These are phyloP conservation scores for Drosophila pseudoananassae DNA, from an alignment of 1,140 invertebrate species.

Conservation along the genomic window DNA sequence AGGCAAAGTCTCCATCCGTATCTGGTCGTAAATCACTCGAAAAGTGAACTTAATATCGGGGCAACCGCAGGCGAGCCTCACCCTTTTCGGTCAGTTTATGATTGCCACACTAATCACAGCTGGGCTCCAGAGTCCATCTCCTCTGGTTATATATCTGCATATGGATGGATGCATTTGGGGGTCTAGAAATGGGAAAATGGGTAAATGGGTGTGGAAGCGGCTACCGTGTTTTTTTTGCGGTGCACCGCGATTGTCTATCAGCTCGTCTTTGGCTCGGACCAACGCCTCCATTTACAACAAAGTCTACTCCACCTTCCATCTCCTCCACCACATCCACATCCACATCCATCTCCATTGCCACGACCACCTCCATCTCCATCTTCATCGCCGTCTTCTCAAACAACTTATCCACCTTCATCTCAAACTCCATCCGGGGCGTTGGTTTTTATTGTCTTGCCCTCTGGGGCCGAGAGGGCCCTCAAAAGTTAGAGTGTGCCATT, in stretches of 20 bases:
- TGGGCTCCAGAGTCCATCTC: constrained; percentile 36
- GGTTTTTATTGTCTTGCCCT: constrained; percentile 58
- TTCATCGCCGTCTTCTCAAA: not conserved
- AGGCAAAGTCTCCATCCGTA: not conserved
- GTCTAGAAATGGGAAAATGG: constrained; percentile 4
- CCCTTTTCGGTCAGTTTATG: constrained; percentile 67
- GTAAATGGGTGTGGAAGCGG: constrained; percentile 23
- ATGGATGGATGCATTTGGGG: constrained; percentile 20
- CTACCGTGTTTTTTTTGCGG: constrained; percentile 43
- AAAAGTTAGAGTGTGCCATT: constrained; percentile 70
- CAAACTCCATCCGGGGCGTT: not conserved
- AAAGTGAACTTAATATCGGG: constrained; percentile 58
- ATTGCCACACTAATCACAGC: constrained; percentile 73
- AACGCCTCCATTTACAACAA: constrained; percentile 8
- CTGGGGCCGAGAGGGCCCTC: constrained; percentile 6
- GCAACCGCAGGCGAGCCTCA: constrained; percentile 46
- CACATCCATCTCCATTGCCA: not conserved
- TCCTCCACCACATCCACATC: not conserved
- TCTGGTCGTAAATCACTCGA: constrained; percentile 53
- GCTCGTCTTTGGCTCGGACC: constrained; percentile 22
- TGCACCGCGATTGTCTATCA: constrained; percentile 49
- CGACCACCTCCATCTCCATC: not conserved
- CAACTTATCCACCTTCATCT: constrained; percentile 5
- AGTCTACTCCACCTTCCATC: not conserved
- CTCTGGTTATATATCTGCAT: constrained; percentile 4